Evolutionary conservation across 1,140 invertebrate species (phyloP), one percentile per base, ranked within the genome.

Genomic region (Anastatus disparis): DNA sequence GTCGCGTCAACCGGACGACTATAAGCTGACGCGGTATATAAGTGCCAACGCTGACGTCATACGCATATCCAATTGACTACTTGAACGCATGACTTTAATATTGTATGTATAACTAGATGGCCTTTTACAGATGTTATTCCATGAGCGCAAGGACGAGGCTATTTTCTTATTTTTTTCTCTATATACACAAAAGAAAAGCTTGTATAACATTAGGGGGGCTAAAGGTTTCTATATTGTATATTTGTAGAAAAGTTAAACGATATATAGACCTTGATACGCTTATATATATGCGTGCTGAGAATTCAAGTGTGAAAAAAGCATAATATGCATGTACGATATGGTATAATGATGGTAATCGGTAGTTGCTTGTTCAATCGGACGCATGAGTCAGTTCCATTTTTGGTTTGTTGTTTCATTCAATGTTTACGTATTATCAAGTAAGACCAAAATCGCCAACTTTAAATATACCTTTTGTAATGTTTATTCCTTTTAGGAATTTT

Each of bases 111-210:
- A 20, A 1, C 38, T 3, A 12, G 58, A 61, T 52, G 58, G 67
- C 67, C 58, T 53, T 70, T 62, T 70, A 69, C 53, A 69, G 66
- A 22, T 44, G 67, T 26, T 52, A 67, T 58, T 67, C 53, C 55
- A 58, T 8, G 55, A 61, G 13, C 29, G 46, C 56, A 68, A 68
- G 66, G 66, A 68, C 66, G 53, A 6, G 40, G 31, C 31, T 35
- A 6, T 6, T 4, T 10, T 35, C 4, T 4, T 35, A 44, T 44
- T 13, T 44, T 13, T 44, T 15, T 44, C 40, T 44, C 48, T 46
- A n/a, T n/a, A n/a, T n/a, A n/a, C n/a, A n/a, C n/a, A n/a, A n/a
- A n/a, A n/a, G n/a, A n/a, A n/a, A n/a, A n/a, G n/a, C n/a, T n/a
- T n/a, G n/a, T n/a, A n/a, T n/a, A n/a, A n/a, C n/a, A n/a, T n/a